Percentiles rank a stretch among this genome's conserved stretches.
phyloP scores from a whole-genome alignment of 2,888 invertebrate species.

The Bombyx huttoni region DNA sequence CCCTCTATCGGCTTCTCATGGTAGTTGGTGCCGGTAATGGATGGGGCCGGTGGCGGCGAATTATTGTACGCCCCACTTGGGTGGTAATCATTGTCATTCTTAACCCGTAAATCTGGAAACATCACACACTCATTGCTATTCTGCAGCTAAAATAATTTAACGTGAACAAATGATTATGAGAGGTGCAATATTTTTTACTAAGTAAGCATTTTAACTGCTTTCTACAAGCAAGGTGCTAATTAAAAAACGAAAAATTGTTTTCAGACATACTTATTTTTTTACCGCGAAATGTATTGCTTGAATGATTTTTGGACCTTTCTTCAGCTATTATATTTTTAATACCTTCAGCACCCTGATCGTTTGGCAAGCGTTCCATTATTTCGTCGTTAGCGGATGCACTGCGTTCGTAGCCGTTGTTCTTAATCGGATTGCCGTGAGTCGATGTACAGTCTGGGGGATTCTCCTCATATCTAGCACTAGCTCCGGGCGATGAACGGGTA shows the following conservation, averaged over 20 bases:
- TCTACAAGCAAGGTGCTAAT: background rate
- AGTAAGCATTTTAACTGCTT: background rate
- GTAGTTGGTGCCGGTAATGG: constrained; percentile 55
- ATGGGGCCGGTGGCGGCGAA: constrained; percentile 72
- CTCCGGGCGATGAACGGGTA: constrained; percentile 64
- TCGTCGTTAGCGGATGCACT: constrained; percentile 56
- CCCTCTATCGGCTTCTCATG: constrained; percentile 59
- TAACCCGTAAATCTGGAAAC: constrained; percentile 82
- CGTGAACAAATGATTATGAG: too few species aligned
- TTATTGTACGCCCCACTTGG: constrained; percentile 69
- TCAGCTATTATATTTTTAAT: constrained; percentile 4
- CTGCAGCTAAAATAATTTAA: background rate
- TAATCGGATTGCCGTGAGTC: constrained; percentile 54
- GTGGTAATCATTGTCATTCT: constrained; percentile 75
- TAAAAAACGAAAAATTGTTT: background rate
- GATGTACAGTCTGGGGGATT: constrained; percentile 61
- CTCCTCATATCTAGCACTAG: constrained; percentile 59
- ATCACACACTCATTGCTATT: background rate
- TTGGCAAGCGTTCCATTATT: constrained; percentile 58
- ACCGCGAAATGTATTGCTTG: background rate
- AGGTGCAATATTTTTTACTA: background rate
- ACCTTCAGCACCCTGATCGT: constrained; percentile 71
- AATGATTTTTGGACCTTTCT: background rate
- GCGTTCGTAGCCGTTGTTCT: constrained; percentile 70
- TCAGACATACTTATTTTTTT: background rate